These are phyloP conservation scores for Coregonus sp. DNA, from an alignment of 2,797 vertebrate species.

Conservation along the genomic window DNA sequence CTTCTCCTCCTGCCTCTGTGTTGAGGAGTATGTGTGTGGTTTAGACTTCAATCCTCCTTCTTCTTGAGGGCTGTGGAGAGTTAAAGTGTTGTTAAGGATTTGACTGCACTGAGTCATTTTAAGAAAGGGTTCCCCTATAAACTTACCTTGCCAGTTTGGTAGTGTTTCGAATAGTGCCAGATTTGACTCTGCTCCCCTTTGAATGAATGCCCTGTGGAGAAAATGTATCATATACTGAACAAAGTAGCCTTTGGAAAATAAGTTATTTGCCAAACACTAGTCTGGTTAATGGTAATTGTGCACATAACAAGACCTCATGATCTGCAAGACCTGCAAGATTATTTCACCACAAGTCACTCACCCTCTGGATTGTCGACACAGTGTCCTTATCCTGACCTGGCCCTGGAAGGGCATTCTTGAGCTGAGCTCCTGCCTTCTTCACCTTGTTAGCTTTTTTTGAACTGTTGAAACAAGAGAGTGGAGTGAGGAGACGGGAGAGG, in stretches of 20 bases:
- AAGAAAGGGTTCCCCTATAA: neutral
- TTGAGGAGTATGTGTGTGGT: constrained; percentile 59
- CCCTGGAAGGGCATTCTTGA: constrained; percentile 66
- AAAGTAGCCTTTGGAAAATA: neutral
- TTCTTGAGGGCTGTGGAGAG: constrained; percentile 65
- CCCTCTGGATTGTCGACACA: constrained; percentile 58
- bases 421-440: constrained; percentile 69
- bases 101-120: constrained; percentile 16
- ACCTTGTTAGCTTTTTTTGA: constrained; percentile 76
- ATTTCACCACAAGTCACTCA: constrained; percentile 35
- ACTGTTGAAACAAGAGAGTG: constrained; percentile 60
- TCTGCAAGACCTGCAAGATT: neutral
- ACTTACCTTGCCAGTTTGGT: constrained; percentile 71
- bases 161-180: constrained; percentile 51
- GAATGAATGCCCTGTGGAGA: constrained; percentile 59
- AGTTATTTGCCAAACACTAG: neutral
- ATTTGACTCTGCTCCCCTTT: constrained; percentile 62
- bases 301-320: no score
- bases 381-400: constrained; percentile 71
- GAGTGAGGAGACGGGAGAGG: neutral
- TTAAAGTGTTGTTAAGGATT: neutral
- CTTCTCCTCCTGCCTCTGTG: constrained; percentile 67
- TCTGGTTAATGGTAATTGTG: no score
- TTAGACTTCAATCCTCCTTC: constrained; percentile 66
- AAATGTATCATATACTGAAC: neutral